Base-by-base conservation (phyloP, 2,888 invertebrate species). In the Drosophila leonis region DNA sequence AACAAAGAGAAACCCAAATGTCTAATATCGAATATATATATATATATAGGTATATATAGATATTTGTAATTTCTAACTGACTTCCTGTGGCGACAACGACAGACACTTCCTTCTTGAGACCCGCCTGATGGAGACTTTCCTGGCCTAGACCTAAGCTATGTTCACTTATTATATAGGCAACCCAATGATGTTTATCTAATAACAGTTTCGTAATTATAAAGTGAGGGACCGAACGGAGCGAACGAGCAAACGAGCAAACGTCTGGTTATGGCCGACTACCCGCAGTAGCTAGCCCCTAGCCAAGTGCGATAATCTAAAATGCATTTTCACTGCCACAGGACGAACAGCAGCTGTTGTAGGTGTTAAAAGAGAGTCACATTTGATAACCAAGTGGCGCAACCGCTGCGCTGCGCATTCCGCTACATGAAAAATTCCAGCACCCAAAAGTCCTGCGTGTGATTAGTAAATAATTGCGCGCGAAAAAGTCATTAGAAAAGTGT, bases 221-320 rank as follows among this genome's bases (percentile, higher is more conserved):
- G 72, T 75, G 89, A 78, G 82, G 80, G 61, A 29, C 59, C 67
- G 37, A 71, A 65, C 27, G 8, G 24, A 24, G 24, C 24, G 4
- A n/a, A 10, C 42, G 20, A 70, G 24, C 24, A 24, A n/a, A 10
- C 42, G 20, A 70, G 66, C 18, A 2, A 20, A 4, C 52, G 20
- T 15, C 74, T 82, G 88, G 88, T 84, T 84, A 78, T 87, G 90
- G 73, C 70, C 76, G 82, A 90, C 64, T 88, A 77, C 72, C 69
- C 74, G 66, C 78, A 78, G 70, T 69, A 55, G 66, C 49, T 69
- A 55, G 66, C 49, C 60, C 48, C 55, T 55, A 55, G 67, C 65
- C 70, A 73, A 85, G 85, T 82, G 74, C 69, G 90, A 86, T 88
- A 85, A 90, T 88, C 88, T 86, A 90, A 85, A 86, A 80, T 80